Conservation (phyloP, 2,797 vertebrate species). For the Crenichthys baileyi region DNA sequence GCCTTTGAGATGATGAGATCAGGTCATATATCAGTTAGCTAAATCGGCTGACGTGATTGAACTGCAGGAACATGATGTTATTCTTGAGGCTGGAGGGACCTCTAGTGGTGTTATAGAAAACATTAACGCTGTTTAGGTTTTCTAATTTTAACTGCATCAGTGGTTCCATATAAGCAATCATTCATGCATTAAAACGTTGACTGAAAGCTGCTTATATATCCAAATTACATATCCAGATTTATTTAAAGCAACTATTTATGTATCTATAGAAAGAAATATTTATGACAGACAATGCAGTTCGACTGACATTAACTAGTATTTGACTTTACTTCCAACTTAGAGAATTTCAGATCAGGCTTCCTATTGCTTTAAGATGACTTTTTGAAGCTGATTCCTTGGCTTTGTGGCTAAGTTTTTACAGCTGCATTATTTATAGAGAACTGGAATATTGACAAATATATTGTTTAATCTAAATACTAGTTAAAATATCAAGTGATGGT, state of each 20-base stretch:
- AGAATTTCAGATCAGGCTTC: not conserved
- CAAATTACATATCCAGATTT: not conserved
- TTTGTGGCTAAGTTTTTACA: not conserved
- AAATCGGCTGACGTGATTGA: slow-evolving; percentile 12
- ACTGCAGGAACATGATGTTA: slow-evolving; percentile 24
- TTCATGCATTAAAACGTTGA: not conserved
- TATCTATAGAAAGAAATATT: not conserved
- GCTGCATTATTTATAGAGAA: not conserved
- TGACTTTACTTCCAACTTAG: not conserved
- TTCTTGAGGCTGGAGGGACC: slow-evolving; percentile 64
- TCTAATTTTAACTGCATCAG: not conserved
- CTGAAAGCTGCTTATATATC: too few species aligned
- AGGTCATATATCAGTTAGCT: slow-evolving; percentile 44
- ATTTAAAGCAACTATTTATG: not conserved
- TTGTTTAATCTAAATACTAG: too few species aligned
- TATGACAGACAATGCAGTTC: not conserved
- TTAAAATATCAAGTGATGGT: not conserved
- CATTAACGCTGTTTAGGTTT: not conserved
- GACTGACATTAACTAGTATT: not conserved
- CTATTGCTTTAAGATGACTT: not conserved
- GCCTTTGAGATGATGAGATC: slow-evolving; percentile 40
- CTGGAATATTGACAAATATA: not conserved
- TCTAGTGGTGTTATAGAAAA: slow-evolving; percentile 69
- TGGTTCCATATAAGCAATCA: not conserved
- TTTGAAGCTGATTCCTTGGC: not conserved